These are phyloP conservation scores for Formicarius rufipectus DNA, from an alignment of 2,113 vertebrate genomes.

Conservation along the genomic window DNA sequence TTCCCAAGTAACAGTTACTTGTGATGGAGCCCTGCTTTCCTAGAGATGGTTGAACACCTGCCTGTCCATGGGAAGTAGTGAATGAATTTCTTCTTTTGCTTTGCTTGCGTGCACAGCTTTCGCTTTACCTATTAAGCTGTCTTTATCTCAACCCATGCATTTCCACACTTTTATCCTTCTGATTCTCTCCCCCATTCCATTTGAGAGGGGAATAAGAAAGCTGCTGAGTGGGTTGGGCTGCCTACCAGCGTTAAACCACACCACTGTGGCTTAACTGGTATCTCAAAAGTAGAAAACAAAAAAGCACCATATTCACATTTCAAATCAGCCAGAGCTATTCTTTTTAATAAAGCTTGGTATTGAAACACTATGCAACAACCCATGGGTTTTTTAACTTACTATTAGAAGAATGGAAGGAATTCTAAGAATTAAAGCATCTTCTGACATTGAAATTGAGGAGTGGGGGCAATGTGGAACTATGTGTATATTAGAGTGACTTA, in stretches of 20 bases:
- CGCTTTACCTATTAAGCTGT: neutral
- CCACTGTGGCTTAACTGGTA: neutral
- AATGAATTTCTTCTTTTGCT: neutral
- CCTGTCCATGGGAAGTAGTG: neutral
- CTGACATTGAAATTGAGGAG: neutral
- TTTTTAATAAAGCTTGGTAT: neutral
- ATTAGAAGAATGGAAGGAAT: neutral
- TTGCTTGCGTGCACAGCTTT: neutral
- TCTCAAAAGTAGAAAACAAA: neutral
- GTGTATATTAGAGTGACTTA: neutral
- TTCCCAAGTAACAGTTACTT: rapidly evolving
- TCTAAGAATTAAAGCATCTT: neutral
- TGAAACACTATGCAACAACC: neutral
- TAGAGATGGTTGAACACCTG: neutral
- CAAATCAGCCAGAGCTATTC: neutral
- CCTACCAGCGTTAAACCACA: neutral
- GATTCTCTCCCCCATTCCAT: neutral
- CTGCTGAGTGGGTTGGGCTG: neutral
- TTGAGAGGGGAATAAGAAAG: neutral
- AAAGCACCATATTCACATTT: neutral
- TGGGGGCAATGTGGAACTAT: rapidly evolving
- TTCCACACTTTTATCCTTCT: neutral
- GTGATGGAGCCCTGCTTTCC: neutral
- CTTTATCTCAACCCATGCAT: neutral
- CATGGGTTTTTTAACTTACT: neutral